phyloP scores from a whole-genome alignment of 2,797 vertebrate species.

The Calcarius lapponicus region DNA sequence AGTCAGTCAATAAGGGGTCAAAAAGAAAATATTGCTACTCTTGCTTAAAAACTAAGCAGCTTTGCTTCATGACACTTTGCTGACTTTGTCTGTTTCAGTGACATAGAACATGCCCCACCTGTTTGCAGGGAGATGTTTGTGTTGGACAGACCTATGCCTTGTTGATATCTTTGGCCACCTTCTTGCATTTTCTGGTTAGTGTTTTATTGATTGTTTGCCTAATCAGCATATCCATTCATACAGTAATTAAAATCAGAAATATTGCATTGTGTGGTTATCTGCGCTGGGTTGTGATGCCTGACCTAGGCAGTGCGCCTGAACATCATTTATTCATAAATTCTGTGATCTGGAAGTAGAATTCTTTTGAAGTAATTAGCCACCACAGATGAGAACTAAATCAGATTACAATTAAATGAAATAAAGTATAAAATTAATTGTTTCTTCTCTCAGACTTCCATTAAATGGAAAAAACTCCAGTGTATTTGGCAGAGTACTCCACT shows the following conservation, averaged over 20 bases:
- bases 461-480: not conserved
- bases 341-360: constrained; percentile 9
- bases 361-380: not conserved
- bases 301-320: not conserved
- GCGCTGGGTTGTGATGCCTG: not conserved
- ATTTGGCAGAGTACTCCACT: not conserved
- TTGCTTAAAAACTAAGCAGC: constrained; percentile 11
- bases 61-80: not conserved
- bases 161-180: not conserved
- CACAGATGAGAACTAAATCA: not conserved
- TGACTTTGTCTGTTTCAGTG: not conserved
- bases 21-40: not conserved
- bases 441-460: not conserved
- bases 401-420: not conserved
- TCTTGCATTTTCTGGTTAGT: not conserved
- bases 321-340: constrained; percentile 2
- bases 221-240: not conserved
- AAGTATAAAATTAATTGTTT: not conserved
- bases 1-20: not conserved
- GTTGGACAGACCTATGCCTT: not conserved
- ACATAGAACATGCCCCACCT: not conserved
- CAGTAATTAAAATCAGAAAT: not conserved
- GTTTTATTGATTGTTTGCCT: not conserved
- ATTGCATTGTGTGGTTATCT: not conserved
- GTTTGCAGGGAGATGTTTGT: not conserved